These are phyloP conservation scores for Anoplophora glabripennis DNA, from an alignment of 1,140 invertebrate genomes.

Conservation along the genomic window DNA sequence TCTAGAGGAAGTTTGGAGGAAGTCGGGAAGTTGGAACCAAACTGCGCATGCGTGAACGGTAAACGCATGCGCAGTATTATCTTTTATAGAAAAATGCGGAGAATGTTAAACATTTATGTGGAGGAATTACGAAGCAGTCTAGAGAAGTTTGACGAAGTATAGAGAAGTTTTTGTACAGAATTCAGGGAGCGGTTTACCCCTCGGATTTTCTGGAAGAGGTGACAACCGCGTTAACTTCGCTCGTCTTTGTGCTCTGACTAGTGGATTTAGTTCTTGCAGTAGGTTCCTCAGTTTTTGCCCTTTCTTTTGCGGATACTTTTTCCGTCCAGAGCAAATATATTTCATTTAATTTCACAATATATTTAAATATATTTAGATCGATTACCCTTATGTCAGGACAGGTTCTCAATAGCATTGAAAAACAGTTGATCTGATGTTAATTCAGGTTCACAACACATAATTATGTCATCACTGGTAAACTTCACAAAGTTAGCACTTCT, in stretches of 20 bases:
- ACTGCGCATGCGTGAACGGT: too few species aligned
- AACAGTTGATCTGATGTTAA: background rate
- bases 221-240: background rate
- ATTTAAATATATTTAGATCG: slow-evolving; percentile 6
- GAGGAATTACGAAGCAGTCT: too few species aligned
- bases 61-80: too few species aligned
- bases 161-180: too few species aligned
- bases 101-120: too few species aligned
- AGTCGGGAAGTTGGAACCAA: too few species aligned
- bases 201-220: background rate
- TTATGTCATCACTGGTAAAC: background rate
- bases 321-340: background rate
- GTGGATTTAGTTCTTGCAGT: too few species aligned
- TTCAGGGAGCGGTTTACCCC: too few species aligned
- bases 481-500: slow-evolving; percentile 3
- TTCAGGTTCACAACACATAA: slow-evolving; percentile 5
- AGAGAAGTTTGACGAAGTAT: too few species aligned
- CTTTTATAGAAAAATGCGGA: too few species aligned
- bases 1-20: too few species aligned
- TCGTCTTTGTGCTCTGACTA: too few species aligned
- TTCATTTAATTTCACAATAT: background rate
- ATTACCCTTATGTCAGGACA: slow-evolving; percentile 4
- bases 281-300: background rate
- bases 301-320: background rate
- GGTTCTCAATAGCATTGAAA: slow-evolving; percentile 1